phyloP scores from a whole-genome alignment of 1,140 invertebrate genomes.

The Lasioglossum baleicum region DNA sequence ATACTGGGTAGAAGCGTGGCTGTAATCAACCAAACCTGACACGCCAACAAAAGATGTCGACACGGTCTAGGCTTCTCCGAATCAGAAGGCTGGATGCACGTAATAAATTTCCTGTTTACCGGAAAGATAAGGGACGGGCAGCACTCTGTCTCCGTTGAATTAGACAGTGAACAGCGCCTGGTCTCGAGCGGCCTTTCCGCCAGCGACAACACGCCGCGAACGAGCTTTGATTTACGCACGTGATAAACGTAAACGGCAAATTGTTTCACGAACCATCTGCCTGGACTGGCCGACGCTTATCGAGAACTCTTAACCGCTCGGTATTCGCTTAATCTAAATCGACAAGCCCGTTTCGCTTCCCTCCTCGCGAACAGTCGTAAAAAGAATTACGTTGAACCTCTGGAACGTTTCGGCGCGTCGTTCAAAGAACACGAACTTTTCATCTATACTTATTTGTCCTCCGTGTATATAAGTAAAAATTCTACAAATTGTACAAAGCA shows the following conservation, averaged over 20 bases:
- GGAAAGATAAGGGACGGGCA: conserved; percentile 24
- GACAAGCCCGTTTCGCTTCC: too few species aligned
- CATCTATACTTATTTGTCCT: too few species aligned
- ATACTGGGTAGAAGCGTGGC: conserved; percentile 16
- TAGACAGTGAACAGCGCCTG: too few species aligned
- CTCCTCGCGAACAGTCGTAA: too few species aligned
- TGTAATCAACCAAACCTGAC: conserved; percentile 19
- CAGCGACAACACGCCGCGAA: neutral
- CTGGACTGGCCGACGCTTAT: conserved; percentile 6
- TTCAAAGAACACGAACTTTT: too few species aligned
- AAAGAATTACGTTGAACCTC: too few species aligned
- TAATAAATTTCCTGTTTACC: conserved; percentile 39
- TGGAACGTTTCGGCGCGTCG: too few species aligned
- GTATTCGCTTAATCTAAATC: conserved; percentile 14
- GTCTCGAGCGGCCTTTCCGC: neutral
- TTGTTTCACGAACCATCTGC: conserved; percentile 27
- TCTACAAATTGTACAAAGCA: too few species aligned
- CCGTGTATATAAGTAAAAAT: too few species aligned
- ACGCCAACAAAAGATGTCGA: conserved; percentile 4
- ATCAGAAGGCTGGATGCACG: conserved; percentile 14
- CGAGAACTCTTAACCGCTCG: neutral
- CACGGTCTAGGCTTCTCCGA: neutral
- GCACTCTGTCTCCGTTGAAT: neutral
- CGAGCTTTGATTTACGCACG: neutral
- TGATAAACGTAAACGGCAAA: conserved; percentile 22